Conservation (phyloP, 2,113 vertebrate species). For the Dendrocopos noguchii region DNA sequence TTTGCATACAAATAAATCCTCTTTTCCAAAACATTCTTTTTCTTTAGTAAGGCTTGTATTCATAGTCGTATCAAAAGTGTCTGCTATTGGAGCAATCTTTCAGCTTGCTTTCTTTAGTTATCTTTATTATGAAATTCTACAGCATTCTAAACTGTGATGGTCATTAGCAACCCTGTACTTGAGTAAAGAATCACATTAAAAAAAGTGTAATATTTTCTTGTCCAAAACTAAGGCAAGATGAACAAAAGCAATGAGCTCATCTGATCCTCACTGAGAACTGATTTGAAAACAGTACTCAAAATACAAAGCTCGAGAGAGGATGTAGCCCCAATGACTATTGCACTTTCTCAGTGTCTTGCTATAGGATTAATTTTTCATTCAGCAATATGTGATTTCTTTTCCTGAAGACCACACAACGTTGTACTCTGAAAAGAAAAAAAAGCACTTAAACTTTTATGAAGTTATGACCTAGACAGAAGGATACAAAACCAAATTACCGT, state of each 20-base stretch:
- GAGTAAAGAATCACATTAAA: constrained; percentile 44
- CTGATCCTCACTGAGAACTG: constrained; percentile 13
- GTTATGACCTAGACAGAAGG: constrained; percentile 45
- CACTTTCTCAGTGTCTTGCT: constrained; percentile 25
- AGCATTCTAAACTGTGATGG: constrained; percentile 34
- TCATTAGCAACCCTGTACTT: constrained; percentile 46
- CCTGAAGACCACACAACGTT: constrained; percentile 1
- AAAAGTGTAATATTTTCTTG: constrained; percentile 33
- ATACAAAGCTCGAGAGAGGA: constrained; percentile 13
- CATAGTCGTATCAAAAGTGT: constrained; percentile 63
- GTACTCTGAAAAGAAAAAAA: constrained; percentile 26
- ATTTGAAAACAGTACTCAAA: constrained; percentile 51
- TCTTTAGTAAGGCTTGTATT: constrained; percentile 57
- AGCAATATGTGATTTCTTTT: constrained; percentile 15
- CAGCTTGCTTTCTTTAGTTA: constrained; percentile 52
- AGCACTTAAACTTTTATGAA: constrained; percentile 33
- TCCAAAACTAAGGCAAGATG: constrained; percentile 35
- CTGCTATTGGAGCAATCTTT: constrained; percentile 19
- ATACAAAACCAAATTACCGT: neutral
- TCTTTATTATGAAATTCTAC: constrained; percentile 53
- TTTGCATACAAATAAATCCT: constrained; percentile 59
- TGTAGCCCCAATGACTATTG: neutral
- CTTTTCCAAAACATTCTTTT: constrained; percentile 56
- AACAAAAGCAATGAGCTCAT: constrained; percentile 22
- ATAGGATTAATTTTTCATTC: constrained; percentile 2